Evolutionary conservation across 2,888 invertebrate species (phyloP), one percentile per base, ranked within the genome.

Genomic region (Melinopterus prodromus): DNA sequence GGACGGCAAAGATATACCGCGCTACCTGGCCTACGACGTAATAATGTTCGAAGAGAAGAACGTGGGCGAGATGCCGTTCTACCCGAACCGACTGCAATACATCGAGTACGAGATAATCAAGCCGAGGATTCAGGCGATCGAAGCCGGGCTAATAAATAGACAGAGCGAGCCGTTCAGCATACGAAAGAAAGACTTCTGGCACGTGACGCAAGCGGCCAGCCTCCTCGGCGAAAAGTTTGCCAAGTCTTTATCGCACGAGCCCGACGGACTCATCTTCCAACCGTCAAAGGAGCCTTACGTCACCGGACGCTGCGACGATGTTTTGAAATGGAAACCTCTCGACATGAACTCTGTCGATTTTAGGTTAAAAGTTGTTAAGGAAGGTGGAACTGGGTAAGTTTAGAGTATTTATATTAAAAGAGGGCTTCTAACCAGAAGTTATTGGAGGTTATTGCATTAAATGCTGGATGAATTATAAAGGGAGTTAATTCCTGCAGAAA

Each of bases 221-320:
- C 90, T 97, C 16, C 89, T 97, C 4, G 93, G 95, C 14, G 96
- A 96, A 72, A 96, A 97, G 86, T 99, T 99, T 89, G 93, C 95
- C 0, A 93, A 93, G 84, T 93, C 94, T 69, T 90, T 99, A 16
- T 92, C 93, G 0, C 99, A 99, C 87, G 98, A 99, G 88, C 98
- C 99, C 0, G 99, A 99, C 87, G 99, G 99, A 16, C 92, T 99
- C 14, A 98, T 99, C 86, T 99, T 99, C 88, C 99, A 99, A 88
- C 99, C 99, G 0, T 92, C 95, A 0, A 91, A 92, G 82, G 96
- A 95, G 94, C 93, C 95, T 0, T 99, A 99, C 87, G 91, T 91
- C 14, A 90, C 96, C 6, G 99, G 99, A 0, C 91, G 93, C 6
- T 98, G 97, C 86, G 91, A 92, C 69, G 93, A 94, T 72, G 97